Evolutionary conservation across 2,888 invertebrate species (phyloP).

Genomic region (Boloria euphrosyne): DNA sequence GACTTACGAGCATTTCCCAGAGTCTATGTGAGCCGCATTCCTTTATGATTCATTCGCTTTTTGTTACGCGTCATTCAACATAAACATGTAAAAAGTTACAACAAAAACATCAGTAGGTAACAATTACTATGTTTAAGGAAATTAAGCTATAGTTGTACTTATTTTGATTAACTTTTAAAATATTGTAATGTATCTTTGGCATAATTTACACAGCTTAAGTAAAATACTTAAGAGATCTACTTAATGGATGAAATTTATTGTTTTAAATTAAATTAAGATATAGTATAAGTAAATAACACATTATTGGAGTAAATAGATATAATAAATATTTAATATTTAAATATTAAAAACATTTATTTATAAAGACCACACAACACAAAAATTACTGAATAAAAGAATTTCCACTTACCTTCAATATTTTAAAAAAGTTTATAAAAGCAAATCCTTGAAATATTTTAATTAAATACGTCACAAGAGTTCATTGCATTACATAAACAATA

Average conservation of each 20-base stretch:
- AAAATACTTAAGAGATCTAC: too few relatives aligned
- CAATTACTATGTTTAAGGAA: not conserved
- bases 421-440: slow-evolving; percentile 40
- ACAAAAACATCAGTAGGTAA: slow-evolving; percentile 30
- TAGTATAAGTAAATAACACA: too few relatives aligned
- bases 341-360: too few relatives aligned
- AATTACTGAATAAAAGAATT: not conserved
- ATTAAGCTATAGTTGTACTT: not conserved
- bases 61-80: slow-evolving; percentile 53
- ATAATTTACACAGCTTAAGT: too few relatives aligned
- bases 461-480: slow-evolving; percentile 53
- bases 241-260: too few relatives aligned
- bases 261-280: too few relatives aligned
- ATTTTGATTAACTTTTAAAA: not conserved
- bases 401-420: slow-evolving; percentile 58
- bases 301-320: too few relatives aligned
- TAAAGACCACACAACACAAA: not conserved
- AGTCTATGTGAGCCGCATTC: slow-evolving; percentile 45
- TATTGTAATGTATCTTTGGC: not conserved
- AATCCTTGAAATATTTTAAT: slow-evolving; percentile 53
- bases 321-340: too few relatives aligned
- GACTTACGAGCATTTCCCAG: not conserved
- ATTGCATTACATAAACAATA: slow-evolving; percentile 59
- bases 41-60: slow-evolving; percentile 59
- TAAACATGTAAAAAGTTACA: slow-evolving; percentile 27